These are phyloP conservation scores for Manduca sexta DNA, from an alignment of 1,140 invertebrate species.

Conservation along the genomic window DNA sequence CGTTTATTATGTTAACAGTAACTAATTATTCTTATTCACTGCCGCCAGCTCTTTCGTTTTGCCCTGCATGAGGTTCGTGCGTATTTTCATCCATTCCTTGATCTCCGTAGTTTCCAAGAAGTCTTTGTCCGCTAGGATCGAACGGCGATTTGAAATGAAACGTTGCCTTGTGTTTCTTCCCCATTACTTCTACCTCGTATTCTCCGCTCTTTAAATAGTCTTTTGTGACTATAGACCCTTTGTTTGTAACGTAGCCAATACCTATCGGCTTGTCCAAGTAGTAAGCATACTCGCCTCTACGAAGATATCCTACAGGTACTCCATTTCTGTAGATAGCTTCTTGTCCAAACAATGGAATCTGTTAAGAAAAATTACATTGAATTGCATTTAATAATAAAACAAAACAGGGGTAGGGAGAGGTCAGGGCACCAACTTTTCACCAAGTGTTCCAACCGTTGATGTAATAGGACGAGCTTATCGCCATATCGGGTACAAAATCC, in stretches of 20 bases:
- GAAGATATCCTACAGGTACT: conserved; percentile 82
- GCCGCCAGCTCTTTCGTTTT: conserved; percentile 65
- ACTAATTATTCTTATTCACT: conserved; percentile 50
- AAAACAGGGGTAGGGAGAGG: too few species aligned
- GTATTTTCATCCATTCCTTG: conserved; percentile 55
- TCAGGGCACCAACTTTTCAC: too few species aligned
- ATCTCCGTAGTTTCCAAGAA: conserved; percentile 64
- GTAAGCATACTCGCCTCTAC: conserved; percentile 87
- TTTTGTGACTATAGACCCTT: conserved; percentile 73
- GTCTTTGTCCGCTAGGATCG: conserved; percentile 77
- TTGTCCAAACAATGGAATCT: conserved; percentile 85
- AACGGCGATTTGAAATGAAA: conserved; percentile 85
- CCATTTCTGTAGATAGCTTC: conserved; percentile 89
- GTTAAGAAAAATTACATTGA: conserved; percentile 29
- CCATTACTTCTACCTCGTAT: conserved; percentile 88
- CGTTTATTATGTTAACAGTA: neutral
- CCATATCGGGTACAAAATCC: too few species aligned
- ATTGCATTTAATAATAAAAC: too few species aligned
- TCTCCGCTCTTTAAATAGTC: conserved; percentile 81
- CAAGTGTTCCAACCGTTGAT: too few species aligned
- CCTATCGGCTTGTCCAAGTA: conserved; percentile 80
- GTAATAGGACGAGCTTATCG: too few species aligned
- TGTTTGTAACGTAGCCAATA: conserved; percentile 68
- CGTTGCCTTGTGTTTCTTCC: conserved; percentile 79
- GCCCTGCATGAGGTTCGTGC: conserved; percentile 64